A percentile compares a stretch with the other conserved stretches of the same genome.
These are phyloP conservation scores for Mesitornis unicolor DNA, from an alignment of 2,113 vertebrate genomes.

Conservation along the genomic window DNA sequence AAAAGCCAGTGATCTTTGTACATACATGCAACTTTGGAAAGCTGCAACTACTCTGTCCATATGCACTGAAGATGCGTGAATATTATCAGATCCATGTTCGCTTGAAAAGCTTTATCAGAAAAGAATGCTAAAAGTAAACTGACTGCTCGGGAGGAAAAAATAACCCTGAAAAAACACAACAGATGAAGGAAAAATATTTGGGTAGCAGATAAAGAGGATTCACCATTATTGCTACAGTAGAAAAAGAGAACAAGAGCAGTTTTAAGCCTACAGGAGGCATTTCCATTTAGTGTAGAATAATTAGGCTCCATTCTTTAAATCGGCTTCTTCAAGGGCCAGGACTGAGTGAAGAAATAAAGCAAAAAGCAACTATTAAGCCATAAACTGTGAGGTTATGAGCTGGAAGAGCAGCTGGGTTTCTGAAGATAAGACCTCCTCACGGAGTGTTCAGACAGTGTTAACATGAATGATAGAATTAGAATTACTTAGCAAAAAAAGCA, in stretches of 20 bases:
- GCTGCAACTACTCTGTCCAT: not conserved
- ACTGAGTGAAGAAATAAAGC: conserved; percentile 12
- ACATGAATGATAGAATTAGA: conserved; percentile 33
- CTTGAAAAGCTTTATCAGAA: not conserved
- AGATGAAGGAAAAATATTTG: conserved; percentile 39
- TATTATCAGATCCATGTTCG: not conserved
- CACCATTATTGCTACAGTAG: not conserved
- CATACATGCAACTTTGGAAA: not conserved
- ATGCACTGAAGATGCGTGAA: not conserved
- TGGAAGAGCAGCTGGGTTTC: conserved; percentile 58
- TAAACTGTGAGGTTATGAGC: conserved; percentile 51
- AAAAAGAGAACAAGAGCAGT: not conserved
- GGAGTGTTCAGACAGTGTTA: conserved; percentile 27
- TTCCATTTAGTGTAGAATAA: conserved; percentile 47
- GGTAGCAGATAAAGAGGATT: not conserved
- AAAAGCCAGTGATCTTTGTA: not conserved
- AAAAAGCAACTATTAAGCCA: conserved; percentile 25
- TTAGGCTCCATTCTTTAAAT: conserved; percentile 26
- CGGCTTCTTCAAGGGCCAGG: conserved; percentile 15
- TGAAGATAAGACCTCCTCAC: conserved; percentile 56
- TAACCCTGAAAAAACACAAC: not conserved
- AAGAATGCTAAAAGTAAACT: not conserved
- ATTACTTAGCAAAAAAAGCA: conserved; percentile 6
- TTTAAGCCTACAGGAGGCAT: conserved; percentile 35
- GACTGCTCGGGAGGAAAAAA: not conserved